Base-by-base conservation (phyloP, 2,113 vertebrate genomes). In the Rhipidura dahli region DNA sequence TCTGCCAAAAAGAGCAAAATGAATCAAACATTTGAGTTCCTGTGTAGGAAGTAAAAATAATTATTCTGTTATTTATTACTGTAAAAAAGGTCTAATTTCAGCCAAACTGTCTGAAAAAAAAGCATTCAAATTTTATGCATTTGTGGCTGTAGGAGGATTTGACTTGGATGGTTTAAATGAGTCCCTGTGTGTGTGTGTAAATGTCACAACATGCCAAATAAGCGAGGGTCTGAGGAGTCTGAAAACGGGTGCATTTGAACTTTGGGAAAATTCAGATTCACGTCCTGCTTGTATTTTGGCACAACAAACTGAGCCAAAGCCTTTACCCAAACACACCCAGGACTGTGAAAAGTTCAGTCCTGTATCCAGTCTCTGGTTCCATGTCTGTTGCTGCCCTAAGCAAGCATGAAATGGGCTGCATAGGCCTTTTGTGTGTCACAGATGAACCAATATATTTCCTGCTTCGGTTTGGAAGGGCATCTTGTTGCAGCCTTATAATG, bases 21-120 rank as follows among this genome's bases (percentile, higher is more conserved):
- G 94, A 97, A 96, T 97, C 95, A 97, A 81, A 73, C 39, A 59
- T 91, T 94, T 94, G 81, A 97, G 90, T 97, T 97, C 94, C 95
- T 97, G 94, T 89, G 80, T 87, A 98, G 94, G 95, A 98, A 97
- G 95, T 95, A 92, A 97, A 92, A 91, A 97, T 96, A 97, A 97
- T 94, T 96, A 87, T 92, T 94, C 80, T 88, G 87, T 95, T 97
- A 97, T 97, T 97, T 98, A 97, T 96, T 95, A 95, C 94, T 82
- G 72, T 68, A 81, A 95, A 95, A 83, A 92, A 95, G 91, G 81
- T 81, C 76, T 91, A 45, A 64, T 81, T 91, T 97, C 93, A 95
- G 91, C 94, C 90, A 97, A 96, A 87, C 87, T 15, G 13, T 40
- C 61, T 96, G 65, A 63, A 94, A 94, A 95, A 96, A 91, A 89